Conservation (phyloP, 2,797 vertebrate species). For the Siniperca undulata region DNA sequence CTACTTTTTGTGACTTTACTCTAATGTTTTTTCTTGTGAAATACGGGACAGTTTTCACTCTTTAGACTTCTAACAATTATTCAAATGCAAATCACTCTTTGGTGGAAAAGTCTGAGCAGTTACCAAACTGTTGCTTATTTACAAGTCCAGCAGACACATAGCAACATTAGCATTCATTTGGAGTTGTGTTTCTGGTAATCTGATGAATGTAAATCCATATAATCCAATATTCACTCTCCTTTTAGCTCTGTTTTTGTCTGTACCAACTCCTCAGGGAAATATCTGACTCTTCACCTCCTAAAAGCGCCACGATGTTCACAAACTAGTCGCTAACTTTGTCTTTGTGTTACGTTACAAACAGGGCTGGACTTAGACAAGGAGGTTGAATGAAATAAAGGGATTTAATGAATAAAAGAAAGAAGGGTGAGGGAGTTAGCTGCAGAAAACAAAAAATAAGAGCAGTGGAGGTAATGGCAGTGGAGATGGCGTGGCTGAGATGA, state of each 20-base stretch:
- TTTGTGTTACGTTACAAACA: too few species aligned
- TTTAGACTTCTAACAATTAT: neutral
- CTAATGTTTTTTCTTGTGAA: neutral
- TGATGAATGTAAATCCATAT: neutral
- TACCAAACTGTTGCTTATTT: too few species aligned
- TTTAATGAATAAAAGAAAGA: too few species aligned
- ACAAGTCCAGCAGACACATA: too few species aligned
- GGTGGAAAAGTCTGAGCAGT: too few species aligned
- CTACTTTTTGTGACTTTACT: too few species aligned
- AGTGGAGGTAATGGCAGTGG: too few species aligned
- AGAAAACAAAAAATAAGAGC: too few species aligned
- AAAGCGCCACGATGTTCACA: constrained; percentile 8
- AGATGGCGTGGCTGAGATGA: too few species aligned
- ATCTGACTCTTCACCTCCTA: neutral
- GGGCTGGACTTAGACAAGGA: too few species aligned
- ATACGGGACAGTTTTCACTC: neutral
- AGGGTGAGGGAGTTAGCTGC: too few species aligned
- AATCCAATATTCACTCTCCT: neutral
- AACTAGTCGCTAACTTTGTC: neutral
- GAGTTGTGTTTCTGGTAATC: neutral
- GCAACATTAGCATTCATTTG: neutral
- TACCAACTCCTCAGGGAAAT: neutral
- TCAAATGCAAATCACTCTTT: constrained; percentile 12
- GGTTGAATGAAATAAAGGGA: too few species aligned
- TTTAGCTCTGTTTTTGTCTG: constrained; percentile 1